Base-by-base conservation (phyloP, 2,888 invertebrate species). In the Drosophila hawaiiensis region DNA sequence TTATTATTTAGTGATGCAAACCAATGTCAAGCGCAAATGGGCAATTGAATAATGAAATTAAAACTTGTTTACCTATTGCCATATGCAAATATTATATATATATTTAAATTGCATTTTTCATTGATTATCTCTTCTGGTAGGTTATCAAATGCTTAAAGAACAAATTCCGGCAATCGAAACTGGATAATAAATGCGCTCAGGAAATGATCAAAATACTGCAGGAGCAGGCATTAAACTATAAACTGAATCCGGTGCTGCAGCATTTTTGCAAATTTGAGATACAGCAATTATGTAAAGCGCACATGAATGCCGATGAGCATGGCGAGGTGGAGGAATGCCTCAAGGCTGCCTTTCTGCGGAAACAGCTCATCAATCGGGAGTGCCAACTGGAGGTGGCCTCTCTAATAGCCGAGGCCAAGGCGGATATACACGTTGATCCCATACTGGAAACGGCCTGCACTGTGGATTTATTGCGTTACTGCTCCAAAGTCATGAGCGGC, bases 401-500 rank as follows among this genome's bases (percentile, higher is more conserved):
- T 84, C 95, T 98, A 73, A 97, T 99, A 78, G 97, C 97, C 89
- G 97, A 97, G 92, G 96, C 97, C 0, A 96, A 97, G 91, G 97
- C 98, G 0, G 99, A 99, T 93, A 98, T 99, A 76, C 97, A 99
- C 83, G 97, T 98, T 1, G 99, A 99, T 94, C 99, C 99, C 0
- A 93, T 98, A 56, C 94, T 99, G 69, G 97, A 98, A 92, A 95
- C 96, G 76, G 97, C 98, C 0, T 99, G 99, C 92, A 95, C 97
- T 12, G 94, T 96, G 28, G 99, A 99, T 93, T 94, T 97, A 73
- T 94, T 96, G 55, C 96, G 96, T 89, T 97, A 96, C 92, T 98
- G 98, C 91, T 95, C 95, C 79, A 95, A 96, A 89, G 94, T 98
- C 31, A 95, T 96, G 58, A 96, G 97, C 92, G 99, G 99, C 64